These are phyloP conservation scores for Heliconius erato DNA, from an alignment of 2,888 invertebrate genomes.

Conservation along the genomic window DNA sequence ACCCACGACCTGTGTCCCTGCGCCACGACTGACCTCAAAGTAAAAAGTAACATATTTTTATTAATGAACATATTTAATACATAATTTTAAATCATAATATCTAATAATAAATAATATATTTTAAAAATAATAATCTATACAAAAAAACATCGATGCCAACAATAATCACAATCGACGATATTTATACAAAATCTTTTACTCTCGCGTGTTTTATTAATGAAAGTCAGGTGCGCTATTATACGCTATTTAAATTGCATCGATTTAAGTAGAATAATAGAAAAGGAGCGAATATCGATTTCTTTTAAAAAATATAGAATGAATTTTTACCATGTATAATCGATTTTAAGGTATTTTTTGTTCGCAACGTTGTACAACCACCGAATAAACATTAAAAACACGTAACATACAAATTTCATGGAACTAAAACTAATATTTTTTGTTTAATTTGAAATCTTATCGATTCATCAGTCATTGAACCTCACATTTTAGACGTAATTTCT, in stretches of 20 bases:
- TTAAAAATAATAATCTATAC: too few relatives aligned
- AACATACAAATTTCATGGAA: slow-evolving; percentile 28
- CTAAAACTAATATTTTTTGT: slow-evolving; percentile 35
- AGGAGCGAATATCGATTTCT: slow-evolving; percentile 48
- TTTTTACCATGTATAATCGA: slow-evolving; percentile 13
- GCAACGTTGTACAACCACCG: slow-evolving; percentile 1
- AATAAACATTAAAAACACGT: slow-evolving; percentile 33
- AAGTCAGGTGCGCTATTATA: neutral
- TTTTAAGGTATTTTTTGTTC: neutral
- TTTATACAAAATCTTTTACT: slow-evolving; percentile 15
- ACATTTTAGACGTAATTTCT: slow-evolving; percentile 33
- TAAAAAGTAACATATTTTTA: neutral
- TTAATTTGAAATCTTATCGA: slow-evolving; percentile 28
- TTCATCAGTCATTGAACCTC: slow-evolving; percentile 16
- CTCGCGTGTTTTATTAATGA: slow-evolving; percentile 26
- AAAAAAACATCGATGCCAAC: too few relatives aligned
- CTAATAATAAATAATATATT: too few relatives aligned
- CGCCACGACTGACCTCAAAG: too few relatives aligned
- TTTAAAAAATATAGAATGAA: neutral
- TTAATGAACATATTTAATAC: neutral
- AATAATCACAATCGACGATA: neutral
- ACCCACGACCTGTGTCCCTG: too few relatives aligned
- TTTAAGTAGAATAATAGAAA: slow-evolving; percentile 36
- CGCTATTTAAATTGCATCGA: slow-evolving; percentile 32
- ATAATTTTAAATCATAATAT: neutral